Conservation (phyloP, 2,888 invertebrate genomes). For the Drosophila hawaiiensis region DNA sequence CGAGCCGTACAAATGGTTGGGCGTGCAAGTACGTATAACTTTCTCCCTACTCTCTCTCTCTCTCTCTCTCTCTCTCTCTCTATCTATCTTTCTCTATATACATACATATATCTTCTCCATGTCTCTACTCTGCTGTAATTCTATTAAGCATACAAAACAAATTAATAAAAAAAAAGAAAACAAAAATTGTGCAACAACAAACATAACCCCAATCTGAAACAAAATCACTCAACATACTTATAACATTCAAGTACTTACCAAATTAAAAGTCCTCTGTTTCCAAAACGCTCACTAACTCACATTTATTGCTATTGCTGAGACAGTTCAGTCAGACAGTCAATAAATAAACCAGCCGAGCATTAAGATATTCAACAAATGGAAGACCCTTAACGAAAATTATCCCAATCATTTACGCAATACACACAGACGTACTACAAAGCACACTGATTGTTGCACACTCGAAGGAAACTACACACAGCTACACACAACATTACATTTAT, state of each 20-base stretch:
- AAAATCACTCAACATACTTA: constrained; percentile 23
- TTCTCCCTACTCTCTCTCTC: constrained; percentile 62
- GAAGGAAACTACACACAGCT: constrained; percentile 11
- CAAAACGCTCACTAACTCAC: constrained; percentile 39
- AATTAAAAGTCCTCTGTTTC: constrained; percentile 15
- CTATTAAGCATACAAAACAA: constrained; percentile 60
- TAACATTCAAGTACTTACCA: constrained; percentile 39
- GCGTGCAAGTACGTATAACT: constrained; percentile 97
- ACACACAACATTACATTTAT: constrained; percentile 42
- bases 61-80: constrained; percentile 56
- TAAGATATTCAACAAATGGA: constrained; percentile 23
- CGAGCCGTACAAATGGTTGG: constrained; percentile 99
- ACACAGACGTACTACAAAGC: constrained; percentile 14
- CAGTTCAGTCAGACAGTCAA: constrained; percentile 22
- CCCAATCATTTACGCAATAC: constrained; percentile 43
- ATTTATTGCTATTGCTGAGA: constrained; percentile 45
- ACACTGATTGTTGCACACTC: constrained; percentile 20
- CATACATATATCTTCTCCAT: constrained; percentile 50
- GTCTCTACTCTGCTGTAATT: constrained; percentile 54
- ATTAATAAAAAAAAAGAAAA: constrained; percentile 16
- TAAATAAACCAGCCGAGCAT: constrained; percentile 13
- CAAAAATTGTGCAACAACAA: constrained; percentile 19
- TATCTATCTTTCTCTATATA: constrained; percentile 51
- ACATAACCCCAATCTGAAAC: constrained; percentile 35
- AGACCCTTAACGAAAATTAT: constrained; percentile 10